These are phyloP conservation scores for Lethenteron camtschaticum DNA, from an alignment of 2,113 vertebrate species.

Conservation along the genomic window DNA sequence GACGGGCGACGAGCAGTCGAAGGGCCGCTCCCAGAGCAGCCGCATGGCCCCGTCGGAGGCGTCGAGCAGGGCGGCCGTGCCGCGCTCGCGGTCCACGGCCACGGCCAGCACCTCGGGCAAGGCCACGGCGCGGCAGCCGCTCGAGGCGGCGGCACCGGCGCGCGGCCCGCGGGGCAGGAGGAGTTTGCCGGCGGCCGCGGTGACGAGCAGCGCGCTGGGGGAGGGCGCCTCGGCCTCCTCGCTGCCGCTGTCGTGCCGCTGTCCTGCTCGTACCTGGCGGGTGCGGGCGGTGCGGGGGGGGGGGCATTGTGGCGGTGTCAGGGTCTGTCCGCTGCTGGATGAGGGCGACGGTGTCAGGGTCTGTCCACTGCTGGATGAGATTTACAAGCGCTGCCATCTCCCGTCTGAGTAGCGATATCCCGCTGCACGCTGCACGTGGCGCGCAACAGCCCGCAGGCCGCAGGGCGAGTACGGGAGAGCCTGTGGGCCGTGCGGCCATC, in stretches of 20 bases:
- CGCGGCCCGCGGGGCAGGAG: slow-evolving; percentile 55
- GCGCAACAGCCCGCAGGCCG: too few species aligned
- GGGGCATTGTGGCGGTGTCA: too few species aligned
- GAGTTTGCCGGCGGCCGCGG: slow-evolving; percentile 72
- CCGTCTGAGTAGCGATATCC: too few species aligned
- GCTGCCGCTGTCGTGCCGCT: slow-evolving; percentile 91
- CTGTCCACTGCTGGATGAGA: too few species aligned
- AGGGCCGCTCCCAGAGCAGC: slow-evolving; percentile 63
- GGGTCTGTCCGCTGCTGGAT: too few species aligned
- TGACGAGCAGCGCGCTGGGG: slow-evolving; percentile 55
- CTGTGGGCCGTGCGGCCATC: too few species aligned
- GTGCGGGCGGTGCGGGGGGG: slow-evolving; percentile 8
- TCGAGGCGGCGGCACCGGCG: slow-evolving; percentile 24
- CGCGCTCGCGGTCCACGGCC: slow-evolving; percentile 61
- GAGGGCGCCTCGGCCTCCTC: slow-evolving; percentile 66
- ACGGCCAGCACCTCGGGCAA: slow-evolving; percentile 53
- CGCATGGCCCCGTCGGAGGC: slow-evolving; percentile 46
- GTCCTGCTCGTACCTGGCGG: slow-evolving; percentile 63
- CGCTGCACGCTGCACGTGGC: too few species aligned
- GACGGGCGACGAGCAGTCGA: slow-evolving; percentile 72
- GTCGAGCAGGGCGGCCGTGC: slow-evolving; percentile 49
- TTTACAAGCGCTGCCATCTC: too few species aligned
- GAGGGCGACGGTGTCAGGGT: too few species aligned
- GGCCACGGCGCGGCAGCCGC: slow-evolving; percentile 39
- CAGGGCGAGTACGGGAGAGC: too few species aligned